Percentiles rank a stretch among this genome's conserved stretches.
Conservation (phyloP, 2,888 invertebrate species). For the Calliphora vomitoria region DNA sequence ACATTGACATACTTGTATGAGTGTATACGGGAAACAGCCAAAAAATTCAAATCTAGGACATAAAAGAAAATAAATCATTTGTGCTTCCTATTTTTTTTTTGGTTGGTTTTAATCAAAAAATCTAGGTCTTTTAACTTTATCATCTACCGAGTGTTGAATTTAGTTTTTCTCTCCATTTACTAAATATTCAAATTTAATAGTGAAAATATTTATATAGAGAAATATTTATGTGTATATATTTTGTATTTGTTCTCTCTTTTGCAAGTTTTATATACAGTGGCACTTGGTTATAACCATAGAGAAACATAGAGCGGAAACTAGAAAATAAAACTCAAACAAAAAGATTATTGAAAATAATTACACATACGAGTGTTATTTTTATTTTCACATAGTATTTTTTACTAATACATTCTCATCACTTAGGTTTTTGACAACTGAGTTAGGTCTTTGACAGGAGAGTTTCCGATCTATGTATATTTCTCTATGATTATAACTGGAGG, state of each 20-base stretch:
- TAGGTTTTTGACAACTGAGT: too few species aligned
- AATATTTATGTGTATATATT: not conserved
- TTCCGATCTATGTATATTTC: too few species aligned
- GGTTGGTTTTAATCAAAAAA: constrained; percentile 42
- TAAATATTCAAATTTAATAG: constrained; percentile 42
- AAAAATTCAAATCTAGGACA: constrained; percentile 25
- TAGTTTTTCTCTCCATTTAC: constrained; percentile 12
- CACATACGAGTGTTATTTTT: too few species aligned
- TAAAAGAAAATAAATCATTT: constrained; percentile 52
- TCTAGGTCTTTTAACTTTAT: constrained; percentile 47
- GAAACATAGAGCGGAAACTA: too few species aligned
- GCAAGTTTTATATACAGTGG: not conserved
- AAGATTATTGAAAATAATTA: too few species aligned
- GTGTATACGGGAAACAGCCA: not conserved
- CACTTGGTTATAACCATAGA: too few species aligned
- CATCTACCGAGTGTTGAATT: constrained; percentile 25
- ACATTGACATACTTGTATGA: not conserved
- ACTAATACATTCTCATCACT: too few species aligned
- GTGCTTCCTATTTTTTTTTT: not conserved
- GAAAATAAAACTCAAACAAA: too few species aligned
- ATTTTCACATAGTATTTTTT: too few species aligned
- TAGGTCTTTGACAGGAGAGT: too few species aligned
- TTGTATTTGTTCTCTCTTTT: not conserved
- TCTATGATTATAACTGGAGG: too few species aligned
- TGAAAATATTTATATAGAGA: constrained; percentile 12